Evolutionary conservation across 2,113 vertebrate species (phyloP), one percentile per base, ranked within the genome.

Genomic region (Lophotis ruficrista): DNA sequence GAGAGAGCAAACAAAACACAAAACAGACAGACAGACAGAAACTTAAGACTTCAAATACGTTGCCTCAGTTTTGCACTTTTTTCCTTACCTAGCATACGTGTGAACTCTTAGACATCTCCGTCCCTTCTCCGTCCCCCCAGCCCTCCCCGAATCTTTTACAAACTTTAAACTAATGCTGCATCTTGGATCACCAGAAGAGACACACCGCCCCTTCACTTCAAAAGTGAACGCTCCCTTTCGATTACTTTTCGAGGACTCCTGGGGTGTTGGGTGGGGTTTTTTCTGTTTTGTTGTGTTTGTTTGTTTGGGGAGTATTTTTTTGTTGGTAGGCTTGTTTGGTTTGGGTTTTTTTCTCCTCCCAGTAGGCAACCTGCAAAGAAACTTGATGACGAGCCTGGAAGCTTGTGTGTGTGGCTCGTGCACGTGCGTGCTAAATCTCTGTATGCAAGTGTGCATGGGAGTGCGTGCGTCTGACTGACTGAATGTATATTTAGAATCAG

Each of bases 61-160:
- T 98, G 98, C 98, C 98, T 98, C 98, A 97, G 98, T 98, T 98
- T 98, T 98, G 98, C 98, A 98, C 98, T 98, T 98, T 98, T 96
- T 96, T 98, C 98, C 98, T 98, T 94, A 93, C 97, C 97, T 97
- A 98, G 96, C 96, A 96, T 98, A 94, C 37, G 76, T 97, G 97
- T 98, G 98, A 98, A 98, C 97, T 97, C 88, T 95, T 97, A 98
- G 97, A 98, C 98, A 97, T 97, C 95, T 97, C 95, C 81, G 57
- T 77, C 97, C 90, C 77, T 79, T 65, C 90, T 97, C 72, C 4
- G 0, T 72, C 17, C 51, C 91, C 93, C 70, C 57, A 54, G 51
- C 80, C 95, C 82, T 83, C 56, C 94, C 93, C 0, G 7, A 91
- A 91, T 86, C 87, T 94, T 96, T 96, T 91, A 97, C 95, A 97